These are phyloP conservation scores for Cantharis lateralis DNA, from an alignment of 2,888 invertebrate genomes.

Conservation along the genomic window DNA sequence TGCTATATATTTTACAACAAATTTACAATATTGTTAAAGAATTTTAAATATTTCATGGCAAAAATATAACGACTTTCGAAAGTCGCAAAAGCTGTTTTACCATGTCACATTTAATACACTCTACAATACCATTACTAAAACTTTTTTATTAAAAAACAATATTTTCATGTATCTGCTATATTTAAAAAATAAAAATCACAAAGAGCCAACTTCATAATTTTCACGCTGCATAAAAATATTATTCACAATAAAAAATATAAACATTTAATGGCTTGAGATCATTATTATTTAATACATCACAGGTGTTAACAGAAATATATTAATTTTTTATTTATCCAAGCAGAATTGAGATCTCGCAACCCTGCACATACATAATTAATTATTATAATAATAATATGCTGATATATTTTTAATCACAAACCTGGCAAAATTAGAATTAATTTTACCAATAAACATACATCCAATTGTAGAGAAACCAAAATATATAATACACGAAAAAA, in stretches of 20 bases:
- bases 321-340: slow-evolving; percentile 40
- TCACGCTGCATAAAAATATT: background rate
- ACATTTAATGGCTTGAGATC: slow-evolving; percentile 62
- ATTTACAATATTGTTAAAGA: slow-evolving; percentile 21
- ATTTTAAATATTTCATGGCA: background rate
- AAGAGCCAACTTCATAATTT: background rate
- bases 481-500: background rate
- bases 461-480: background rate
- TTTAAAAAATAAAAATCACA: background rate
- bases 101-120: background rate
- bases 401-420: slow-evolving; percentile 19
- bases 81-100: background rate
- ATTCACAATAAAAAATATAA: slow-evolving; percentile 17
- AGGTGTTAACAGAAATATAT: slow-evolving; percentile 62
- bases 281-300: slow-evolving; percentile 67
- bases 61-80: background rate
- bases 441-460: background rate
- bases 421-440: slow-evolving; percentile 22
- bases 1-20: slow-evolving; percentile 30
- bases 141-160: background rate
- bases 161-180: background rate
- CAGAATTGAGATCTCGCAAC: slow-evolving; percentile 46
- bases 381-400: background rate
- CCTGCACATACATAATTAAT: slow-evolving; percentile 22
- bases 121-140: background rate